These are phyloP conservation scores for Drosophila serrata DNA, from an alignment of 1,140 invertebrate genomes.

Conservation along the genomic window DNA sequence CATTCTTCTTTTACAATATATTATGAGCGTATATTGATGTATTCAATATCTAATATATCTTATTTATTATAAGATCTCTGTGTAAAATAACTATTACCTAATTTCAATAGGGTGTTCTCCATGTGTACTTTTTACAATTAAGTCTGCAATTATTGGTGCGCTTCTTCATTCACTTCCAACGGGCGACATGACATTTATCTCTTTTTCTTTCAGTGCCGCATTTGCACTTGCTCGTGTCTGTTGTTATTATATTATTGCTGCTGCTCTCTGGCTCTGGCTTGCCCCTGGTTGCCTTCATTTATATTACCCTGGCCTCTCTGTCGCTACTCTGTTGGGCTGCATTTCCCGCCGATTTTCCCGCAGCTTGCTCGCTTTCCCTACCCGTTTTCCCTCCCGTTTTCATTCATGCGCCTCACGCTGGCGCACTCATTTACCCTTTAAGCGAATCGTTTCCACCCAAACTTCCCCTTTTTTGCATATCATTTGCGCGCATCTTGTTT, in stretches of 20 bases:
- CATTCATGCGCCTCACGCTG: conserved; percentile 76
- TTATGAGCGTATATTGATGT: background rate
- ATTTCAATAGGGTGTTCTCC: too few relatives aligned
- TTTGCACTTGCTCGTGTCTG: conserved; percentile 42
- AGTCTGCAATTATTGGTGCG: background rate
- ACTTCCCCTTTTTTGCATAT: conserved; percentile 64
- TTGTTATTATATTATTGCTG: conserved; percentile 47
- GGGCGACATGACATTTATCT: conserved; percentile 4
- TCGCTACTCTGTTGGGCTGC: conserved; percentile 17
- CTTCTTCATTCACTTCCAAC: background rate
- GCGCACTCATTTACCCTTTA: conserved; percentile 81
- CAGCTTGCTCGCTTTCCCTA: background rate
- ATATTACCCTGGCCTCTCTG: conserved; percentile 60
- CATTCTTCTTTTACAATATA: background rate
- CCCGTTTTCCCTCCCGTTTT: conserved; percentile 27
- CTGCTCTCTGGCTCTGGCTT: conserved; percentile 22
- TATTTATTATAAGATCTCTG: background rate
- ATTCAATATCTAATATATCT: background rate
- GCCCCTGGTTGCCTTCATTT: conserved; percentile 72
- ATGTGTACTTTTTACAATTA: background rate
- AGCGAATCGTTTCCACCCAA: conserved; percentile 57
- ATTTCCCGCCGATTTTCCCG: conserved; percentile 3
- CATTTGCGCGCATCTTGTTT: conserved; percentile 78
- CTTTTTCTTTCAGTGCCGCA: conserved; percentile 44
- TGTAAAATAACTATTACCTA: too few relatives aligned